Conservation (phyloP, 64 coral and sea anemone genomes). For the Astreopora myriophthalma region DNA sequence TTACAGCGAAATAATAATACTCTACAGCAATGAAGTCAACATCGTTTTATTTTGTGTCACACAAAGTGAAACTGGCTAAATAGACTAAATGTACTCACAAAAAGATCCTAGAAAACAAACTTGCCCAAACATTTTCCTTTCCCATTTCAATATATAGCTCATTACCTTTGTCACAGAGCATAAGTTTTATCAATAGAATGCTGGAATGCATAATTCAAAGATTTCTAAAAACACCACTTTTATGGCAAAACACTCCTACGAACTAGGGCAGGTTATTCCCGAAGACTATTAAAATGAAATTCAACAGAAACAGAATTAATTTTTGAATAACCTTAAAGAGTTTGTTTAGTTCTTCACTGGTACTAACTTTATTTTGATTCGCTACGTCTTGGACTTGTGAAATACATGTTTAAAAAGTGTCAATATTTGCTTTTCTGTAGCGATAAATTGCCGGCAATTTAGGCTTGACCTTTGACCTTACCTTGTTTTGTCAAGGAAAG, state of each 20-base stretch:
- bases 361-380: background rate
- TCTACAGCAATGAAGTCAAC: conserved; percentile 7
- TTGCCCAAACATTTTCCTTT: background rate
- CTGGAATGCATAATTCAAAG: background rate
- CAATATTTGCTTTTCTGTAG: background rate
- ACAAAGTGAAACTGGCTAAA: background rate
- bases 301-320: background rate
- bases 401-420: background rate
- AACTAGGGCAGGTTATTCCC: conserved; percentile 14
- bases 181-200: background rate
- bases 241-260: background rate
- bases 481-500: background rate
- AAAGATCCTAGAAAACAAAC: conserved; percentile 14
- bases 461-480: background rate
- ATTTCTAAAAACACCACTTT: conserved; percentile 15
- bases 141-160: conserved; percentile 9
- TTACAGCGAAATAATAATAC: conserved; percentile 14
- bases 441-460: background rate
- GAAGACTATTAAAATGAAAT: background rate
- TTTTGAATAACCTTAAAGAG: background rate
- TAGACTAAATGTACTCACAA: conserved; percentile 3
- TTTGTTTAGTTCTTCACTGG: background rate
- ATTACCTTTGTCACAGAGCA: background rate
- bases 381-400: background rate
- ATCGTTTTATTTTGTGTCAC: conserved; percentile 17